Conservation (phyloP, 2,113 vertebrate species). For the Cnemophilus loriae region DNA sequence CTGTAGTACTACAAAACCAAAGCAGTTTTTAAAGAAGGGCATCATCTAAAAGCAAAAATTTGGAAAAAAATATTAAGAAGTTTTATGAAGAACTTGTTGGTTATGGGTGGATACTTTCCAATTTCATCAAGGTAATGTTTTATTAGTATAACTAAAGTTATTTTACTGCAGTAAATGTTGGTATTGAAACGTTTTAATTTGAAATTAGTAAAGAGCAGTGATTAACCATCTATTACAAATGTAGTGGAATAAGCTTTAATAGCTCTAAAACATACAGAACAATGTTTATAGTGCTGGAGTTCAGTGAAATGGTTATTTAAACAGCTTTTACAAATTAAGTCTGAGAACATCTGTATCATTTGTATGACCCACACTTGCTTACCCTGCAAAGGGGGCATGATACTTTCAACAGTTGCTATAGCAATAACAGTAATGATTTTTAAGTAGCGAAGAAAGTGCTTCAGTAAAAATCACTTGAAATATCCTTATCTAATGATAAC, state of each 20-base stretch:
- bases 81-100: background rate
- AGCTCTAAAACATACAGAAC: background rate
- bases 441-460: slow-evolving; percentile 10
- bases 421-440: slow-evolving; percentile 50
- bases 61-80: background rate
- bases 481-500: background rate
- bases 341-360: slow-evolving; percentile 25
- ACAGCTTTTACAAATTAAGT: slow-evolving; percentile 40
- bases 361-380: slow-evolving; percentile 18
- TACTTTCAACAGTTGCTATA: slow-evolving; percentile 27
- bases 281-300: background rate
- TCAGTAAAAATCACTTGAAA: slow-evolving; percentile 13
- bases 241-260: background rate
- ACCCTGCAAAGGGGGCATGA: background rate
- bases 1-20: background rate
- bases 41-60: background rate
- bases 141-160: background rate
- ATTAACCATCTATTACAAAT: slow-evolving; percentile 1
- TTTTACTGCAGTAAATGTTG: background rate
- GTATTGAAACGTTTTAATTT: background rate
- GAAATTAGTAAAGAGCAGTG: background rate
- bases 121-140: background rate
- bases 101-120: background rate
- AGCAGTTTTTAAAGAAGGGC: background rate
- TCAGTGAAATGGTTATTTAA: slow-evolving; percentile 41